Base-by-base conservation (phyloP, 2,113 vertebrate genomes). In the Elaphurus davidianus region DNA sequence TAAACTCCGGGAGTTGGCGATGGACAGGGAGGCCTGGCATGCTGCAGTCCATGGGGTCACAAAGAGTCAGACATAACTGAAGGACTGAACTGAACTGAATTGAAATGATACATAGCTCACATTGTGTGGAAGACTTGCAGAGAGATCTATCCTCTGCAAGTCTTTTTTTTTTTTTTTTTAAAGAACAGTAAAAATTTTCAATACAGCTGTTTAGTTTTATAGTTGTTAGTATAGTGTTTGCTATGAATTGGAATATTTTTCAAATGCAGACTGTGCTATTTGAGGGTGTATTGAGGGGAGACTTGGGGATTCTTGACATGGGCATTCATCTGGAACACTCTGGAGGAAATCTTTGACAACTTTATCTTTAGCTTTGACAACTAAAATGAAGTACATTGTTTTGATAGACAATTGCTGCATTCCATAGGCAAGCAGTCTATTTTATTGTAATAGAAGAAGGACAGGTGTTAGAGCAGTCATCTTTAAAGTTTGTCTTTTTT, bases 191-290 rank as follows among this genome's bases (percentile, higher is more conserved):
- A 47, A 15, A 54, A 19, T 79, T 78, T 93, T 88, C 33, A 8
- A 97, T 60, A 84, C 5, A 82, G 19, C 23, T 43, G 57, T 78
- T 71, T 87, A 43, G n/a, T 57, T 87, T 93, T 97, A 79, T 60
- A 27, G 55, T 55, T 92, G 10, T 52, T 91, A n/a, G 40, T 87
- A 59, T 40, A n/a, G 17, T 76, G 9, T 79, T 91, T 88, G 7
- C 15, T 57, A 10, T 81, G 59, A 86, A 55, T 59, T 3, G 8
- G 36, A 62, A 81, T 45, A 64, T 64, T 59, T 78, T 9, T 59
- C 19, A 95, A 36, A 90, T 0, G 33, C 40, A 54, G 23, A 45
- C 36, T 25, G 7, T 28, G 36, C 36, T 82, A 17, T 87, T 67
- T 47, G 36, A 81, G 11, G 54, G 40, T 59, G 16, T 36, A 78